phyloP scores from a whole-genome alignment of 2,113 vertebrate genomes.

The Xyrauchen texanus region DNA sequence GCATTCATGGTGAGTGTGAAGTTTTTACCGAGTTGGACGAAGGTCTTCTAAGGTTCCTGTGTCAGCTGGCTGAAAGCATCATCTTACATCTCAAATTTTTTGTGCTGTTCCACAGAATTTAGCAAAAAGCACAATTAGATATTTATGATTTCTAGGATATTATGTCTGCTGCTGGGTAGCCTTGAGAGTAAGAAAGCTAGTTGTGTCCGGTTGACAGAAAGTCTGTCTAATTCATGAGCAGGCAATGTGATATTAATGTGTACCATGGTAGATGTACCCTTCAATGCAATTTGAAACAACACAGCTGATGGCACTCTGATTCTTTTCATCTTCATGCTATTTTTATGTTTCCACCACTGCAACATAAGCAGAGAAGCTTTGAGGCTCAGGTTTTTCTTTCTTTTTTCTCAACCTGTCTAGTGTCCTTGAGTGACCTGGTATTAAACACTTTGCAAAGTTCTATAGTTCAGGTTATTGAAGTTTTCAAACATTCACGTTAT shows the following conservation, averaged over 20 bases:
- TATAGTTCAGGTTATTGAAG: background rate
- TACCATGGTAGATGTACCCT: background rate
- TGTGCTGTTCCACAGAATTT: constrained; percentile 26
- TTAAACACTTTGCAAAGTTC: background rate
- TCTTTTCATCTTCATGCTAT: background rate
- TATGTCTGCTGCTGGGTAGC: constrained; percentile 13
- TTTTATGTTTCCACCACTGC: background rate
- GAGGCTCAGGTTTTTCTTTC: background rate
- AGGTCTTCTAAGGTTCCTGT: constrained; percentile 3
- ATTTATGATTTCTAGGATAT: constrained; percentile 21
- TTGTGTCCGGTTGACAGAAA: constrained; percentile 27
- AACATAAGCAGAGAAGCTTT: background rate
- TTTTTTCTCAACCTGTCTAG: background rate
- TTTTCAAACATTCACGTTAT: no score
- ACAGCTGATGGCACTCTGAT: background rate
- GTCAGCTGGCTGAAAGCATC: background rate
- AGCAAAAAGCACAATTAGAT: constrained; percentile 28
- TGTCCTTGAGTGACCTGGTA: background rate
- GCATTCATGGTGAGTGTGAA: constrained; percentile 3
- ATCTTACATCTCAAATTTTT: constrained; percentile 19
- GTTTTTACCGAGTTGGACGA: background rate
- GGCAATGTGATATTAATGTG: constrained; percentile 36
- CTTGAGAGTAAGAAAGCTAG: constrained; percentile 24
- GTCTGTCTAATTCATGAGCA: constrained; percentile 40
- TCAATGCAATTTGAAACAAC: constrained; percentile 24